These are phyloP conservation scores for Eutolmus rufibarbis DNA, from an alignment of 2,888 invertebrate species.

Conservation along the genomic window DNA sequence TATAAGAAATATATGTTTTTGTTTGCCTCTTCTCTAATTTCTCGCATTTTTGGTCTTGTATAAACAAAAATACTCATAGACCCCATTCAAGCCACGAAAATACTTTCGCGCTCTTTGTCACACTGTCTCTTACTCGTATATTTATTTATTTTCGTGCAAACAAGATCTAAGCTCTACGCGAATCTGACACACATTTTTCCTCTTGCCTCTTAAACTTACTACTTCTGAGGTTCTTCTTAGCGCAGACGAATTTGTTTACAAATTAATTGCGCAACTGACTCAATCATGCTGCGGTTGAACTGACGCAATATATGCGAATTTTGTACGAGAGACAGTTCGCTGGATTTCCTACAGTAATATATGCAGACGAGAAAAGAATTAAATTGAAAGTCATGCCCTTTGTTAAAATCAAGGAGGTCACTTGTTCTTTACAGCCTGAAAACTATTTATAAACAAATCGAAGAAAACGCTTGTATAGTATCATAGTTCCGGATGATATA, in stretches of 20 bases:
- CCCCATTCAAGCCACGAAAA: neutral
- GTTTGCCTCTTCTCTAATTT: neutral
- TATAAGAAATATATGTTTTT: neutral
- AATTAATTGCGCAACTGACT: slow-evolving; percentile 1
- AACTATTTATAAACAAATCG: neutral
- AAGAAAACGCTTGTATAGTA: neutral
- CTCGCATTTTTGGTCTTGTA: neutral
- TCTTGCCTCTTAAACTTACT: neutral
- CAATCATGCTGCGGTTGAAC: neutral
- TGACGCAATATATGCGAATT: neutral
- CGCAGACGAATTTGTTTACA: slow-evolving; percentile 4
- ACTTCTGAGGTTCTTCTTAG: neutral
- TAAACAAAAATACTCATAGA: neutral
- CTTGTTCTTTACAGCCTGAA: neutral
- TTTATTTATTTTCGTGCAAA: neutral
- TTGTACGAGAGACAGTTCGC: neutral
- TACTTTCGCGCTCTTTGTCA: neutral
- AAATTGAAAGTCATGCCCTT: neutral
- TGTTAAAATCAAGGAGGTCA: neutral
- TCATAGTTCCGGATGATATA: neutral
- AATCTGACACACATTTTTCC: neutral
- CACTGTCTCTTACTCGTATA: neutral
- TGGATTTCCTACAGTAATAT: neutral
- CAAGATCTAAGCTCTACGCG: neutral
- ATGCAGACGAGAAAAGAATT: neutral